phyloP scores from a whole-genome alignment of 2,888 invertebrate genomes.

The Ptilodon capucinus region DNA sequence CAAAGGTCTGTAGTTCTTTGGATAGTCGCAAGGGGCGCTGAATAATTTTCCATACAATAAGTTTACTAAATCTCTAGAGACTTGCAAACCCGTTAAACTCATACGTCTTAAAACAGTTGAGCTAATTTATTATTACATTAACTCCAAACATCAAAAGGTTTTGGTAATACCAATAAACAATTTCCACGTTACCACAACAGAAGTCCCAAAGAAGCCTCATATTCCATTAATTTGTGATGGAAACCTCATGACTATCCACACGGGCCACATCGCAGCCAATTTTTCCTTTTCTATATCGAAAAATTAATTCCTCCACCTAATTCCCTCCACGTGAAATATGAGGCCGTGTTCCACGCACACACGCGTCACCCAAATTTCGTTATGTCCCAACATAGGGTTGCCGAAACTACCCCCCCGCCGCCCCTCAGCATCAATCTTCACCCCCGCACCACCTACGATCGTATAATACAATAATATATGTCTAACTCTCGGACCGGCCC shows the following conservation, averaged over 20 bases:
- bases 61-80: too few relatives aligned
- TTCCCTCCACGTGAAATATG: slow-evolving; percentile 76
- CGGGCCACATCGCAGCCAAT: slow-evolving; percentile 38
- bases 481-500: slow-evolving; percentile 82
- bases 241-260: slow-evolving; percentile 51
- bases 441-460: slow-evolving; percentile 78
- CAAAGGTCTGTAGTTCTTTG: too few relatives aligned
- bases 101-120: too few relatives aligned
- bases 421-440: slow-evolving; percentile 77
- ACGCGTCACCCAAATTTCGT: slow-evolving; percentile 76
- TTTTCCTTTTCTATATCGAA: slow-evolving; percentile 74
- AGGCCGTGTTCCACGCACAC: slow-evolving; percentile 63
- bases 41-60: too few relatives aligned
- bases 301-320: slow-evolving; percentile 79
- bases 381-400: slow-evolving; percentile 76
- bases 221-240: slow-evolving; percentile 55
- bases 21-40: too few relatives aligned
- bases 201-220: slow-evolving; percentile 51
- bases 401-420: slow-evolving; percentile 73
- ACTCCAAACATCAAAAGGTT: too few relatives aligned
- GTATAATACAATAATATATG: slow-evolving; percentile 83
- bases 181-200: neutral
- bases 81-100: too few relatives aligned
- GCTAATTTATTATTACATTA: too few relatives aligned
- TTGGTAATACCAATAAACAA: too few relatives aligned